Base-by-base conservation (phyloP, 2,797 vertebrate genomes). In the Catharus ustulatus region DNA sequence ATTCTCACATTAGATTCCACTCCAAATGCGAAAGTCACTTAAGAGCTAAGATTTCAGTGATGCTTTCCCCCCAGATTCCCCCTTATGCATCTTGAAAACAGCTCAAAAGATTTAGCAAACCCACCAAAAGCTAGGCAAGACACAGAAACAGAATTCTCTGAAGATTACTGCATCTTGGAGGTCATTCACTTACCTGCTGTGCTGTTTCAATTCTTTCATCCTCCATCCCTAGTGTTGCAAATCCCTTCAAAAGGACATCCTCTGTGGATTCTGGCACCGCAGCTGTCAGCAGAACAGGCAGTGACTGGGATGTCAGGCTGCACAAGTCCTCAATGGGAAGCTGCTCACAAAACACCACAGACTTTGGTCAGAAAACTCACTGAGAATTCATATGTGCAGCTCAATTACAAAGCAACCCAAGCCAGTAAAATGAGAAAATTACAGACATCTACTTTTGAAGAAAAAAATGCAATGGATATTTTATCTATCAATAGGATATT, bases 251-350 rank as follows among this genome's bases (percentile, higher is more conserved):
- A 38, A 99, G 98, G 84, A 99, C 96, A 77, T 99, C 99, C 88
- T 99, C 99, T 5, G 98, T 99, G 59, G 99, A 99, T 30, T 98
- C 98, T 3, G 99, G 99, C 36, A 99, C 98, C 0, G 98, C 93
- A 30, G 98, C 97, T 6, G 97, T 96, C 94, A 99, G 98, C 1
- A 98, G 82, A 11, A 98, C 96, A 57, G 98, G 97, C 55, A 99
- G 90, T 0, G 98, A 98, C 40, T 98, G 98, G 11, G 99, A 98
- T 0, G 99, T 98, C 16, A 99, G 97, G 93, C 98, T 99, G 96
- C 99, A 98, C 94, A 99, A 88, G 95, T 99, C 99, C 96, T 99
- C 99, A 80, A 99, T 98, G 49, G 99, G 99, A 84, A 99, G 98
- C 99, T 99, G 95, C 51, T 90, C 79, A 77, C 36, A 96, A 89